These are phyloP conservation scores for Lepidurus couesii DNA, from an alignment of 1,140 invertebrate genomes.

Conservation along the genomic window DNA sequence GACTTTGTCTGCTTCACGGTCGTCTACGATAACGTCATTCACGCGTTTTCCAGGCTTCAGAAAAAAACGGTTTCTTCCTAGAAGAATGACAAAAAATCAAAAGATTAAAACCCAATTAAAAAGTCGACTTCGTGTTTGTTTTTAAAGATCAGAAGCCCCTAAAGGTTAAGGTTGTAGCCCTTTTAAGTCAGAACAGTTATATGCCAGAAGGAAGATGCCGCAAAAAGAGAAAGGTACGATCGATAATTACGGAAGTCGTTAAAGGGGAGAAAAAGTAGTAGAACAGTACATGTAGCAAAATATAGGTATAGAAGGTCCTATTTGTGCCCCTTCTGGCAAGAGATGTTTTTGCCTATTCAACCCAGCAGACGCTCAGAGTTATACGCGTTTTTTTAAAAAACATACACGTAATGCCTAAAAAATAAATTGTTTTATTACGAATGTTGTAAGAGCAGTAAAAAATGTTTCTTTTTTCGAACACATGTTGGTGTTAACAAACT, in stretches of 20 bases:
- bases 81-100: not conserved
- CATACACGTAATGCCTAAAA: no score
- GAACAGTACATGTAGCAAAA: not conserved
- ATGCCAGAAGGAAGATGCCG: not conserved
- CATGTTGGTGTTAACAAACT: no score
- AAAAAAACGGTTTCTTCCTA: not conserved
- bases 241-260: not conserved
- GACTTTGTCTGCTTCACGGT: not conserved
- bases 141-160: not conserved
- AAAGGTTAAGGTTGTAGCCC: constrained; percentile 4
- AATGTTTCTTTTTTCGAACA: no score
- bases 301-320: no score
- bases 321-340: no score
- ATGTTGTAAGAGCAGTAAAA: no score
- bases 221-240: not conserved
- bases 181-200: not conserved
- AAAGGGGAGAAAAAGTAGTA: not conserved
- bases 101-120: not conserved
- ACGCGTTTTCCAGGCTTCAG: not conserved
- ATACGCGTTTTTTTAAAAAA: no score
- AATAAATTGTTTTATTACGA: no score
- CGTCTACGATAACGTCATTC: not conserved
- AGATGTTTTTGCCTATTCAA: no score
- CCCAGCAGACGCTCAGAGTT: no score
- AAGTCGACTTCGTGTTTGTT: not conserved